Percentiles rank a stretch among this genome's conserved stretches.
phyloP scores from a whole-genome alignment of 2,113 vertebrate species.

The Brachyistius frenatus region DNA sequence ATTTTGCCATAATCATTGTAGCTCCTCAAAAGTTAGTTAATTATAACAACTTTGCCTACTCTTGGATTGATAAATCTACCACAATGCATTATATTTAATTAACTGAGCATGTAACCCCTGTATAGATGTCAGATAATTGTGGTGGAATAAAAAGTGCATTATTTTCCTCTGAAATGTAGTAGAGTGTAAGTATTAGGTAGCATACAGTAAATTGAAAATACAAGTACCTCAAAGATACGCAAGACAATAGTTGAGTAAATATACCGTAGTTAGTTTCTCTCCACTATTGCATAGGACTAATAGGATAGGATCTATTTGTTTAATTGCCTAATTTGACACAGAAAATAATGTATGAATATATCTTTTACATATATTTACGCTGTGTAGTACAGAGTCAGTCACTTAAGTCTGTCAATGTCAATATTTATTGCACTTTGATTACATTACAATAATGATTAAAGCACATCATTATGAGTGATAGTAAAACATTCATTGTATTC shows the following conservation, averaged over 20 bases:
- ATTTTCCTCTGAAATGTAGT: neutral
- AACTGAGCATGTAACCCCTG: neutral
- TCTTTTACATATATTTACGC: no score
- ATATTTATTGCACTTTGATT: slow-evolving; percentile 81
- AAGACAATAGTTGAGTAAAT: no score
- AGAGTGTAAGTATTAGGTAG: neutral
- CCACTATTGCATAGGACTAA: no score
- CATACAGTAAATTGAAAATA: neutral
- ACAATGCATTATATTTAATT: neutral
- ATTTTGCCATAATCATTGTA: neutral
- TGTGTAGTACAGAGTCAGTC: slow-evolving; percentile 2
- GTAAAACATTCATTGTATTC: slow-evolving; percentile 72
- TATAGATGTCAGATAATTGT: neutral
- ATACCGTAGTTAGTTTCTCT: no score
- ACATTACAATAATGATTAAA: slow-evolving; percentile 77
- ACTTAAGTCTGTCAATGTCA: slow-evolving; percentile 41
- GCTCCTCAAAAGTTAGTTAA: no score
- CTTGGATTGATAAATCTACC: neutral
- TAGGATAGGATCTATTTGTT: no score
- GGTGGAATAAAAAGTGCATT: neutral
- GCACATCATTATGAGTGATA: slow-evolving; percentile 70
- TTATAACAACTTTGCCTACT: no score
- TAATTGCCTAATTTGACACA: no score
- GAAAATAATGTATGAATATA: no score
- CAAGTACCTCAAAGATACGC: no score